Evolutionary conservation across 2,888 invertebrate species (phyloP).

Genomic region (Chesias legatella): DNA sequence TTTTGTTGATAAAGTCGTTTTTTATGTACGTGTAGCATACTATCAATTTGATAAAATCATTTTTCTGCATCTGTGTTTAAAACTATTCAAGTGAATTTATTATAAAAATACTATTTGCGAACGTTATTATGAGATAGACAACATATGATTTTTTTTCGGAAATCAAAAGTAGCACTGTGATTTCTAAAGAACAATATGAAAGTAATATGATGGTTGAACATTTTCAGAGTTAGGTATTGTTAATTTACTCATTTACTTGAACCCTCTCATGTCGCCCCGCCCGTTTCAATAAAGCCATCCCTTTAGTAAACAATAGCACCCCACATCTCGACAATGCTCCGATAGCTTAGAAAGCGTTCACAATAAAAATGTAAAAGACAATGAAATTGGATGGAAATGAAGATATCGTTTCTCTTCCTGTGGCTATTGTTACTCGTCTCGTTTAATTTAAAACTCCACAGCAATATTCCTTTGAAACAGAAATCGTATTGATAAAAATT

Average conservation of each 20-base stretch:
- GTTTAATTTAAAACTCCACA: constrained; percentile 37
- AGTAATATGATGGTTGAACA: too few relatives aligned
- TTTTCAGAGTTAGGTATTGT: too few relatives aligned
- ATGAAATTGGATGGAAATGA: constrained; percentile 56
- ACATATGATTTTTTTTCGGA: constrained; percentile 26
- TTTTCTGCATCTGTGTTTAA: too few relatives aligned
- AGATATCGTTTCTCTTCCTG: constrained; percentile 51
- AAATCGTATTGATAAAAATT: too few relatives aligned
- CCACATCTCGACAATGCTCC: constrained; percentile 53
- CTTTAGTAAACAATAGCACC: constrained; percentile 62
- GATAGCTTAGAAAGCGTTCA: constrained; percentile 69
- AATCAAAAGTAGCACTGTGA: too few relatives aligned
- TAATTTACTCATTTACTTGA: too few relatives aligned
- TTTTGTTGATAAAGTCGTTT: constrained; percentile 4
- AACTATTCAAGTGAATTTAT: too few relatives aligned
- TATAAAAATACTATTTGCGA: too few relatives aligned
- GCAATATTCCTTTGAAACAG: constrained; percentile 17
- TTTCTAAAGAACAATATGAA: too few relatives aligned
- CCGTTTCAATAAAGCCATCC: constrained; percentile 9
- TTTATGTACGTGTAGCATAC: too few relatives aligned
- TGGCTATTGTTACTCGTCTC: constrained; percentile 40
- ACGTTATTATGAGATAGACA: too few relatives aligned
- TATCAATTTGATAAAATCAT: too few relatives aligned
- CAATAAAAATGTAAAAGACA: constrained; percentile 67
- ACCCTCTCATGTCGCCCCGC: neutral